These are phyloP conservation scores for Odiellus spinosus DNA, from an alignment of 2,888 invertebrate genomes.

Conservation along the genomic window DNA sequence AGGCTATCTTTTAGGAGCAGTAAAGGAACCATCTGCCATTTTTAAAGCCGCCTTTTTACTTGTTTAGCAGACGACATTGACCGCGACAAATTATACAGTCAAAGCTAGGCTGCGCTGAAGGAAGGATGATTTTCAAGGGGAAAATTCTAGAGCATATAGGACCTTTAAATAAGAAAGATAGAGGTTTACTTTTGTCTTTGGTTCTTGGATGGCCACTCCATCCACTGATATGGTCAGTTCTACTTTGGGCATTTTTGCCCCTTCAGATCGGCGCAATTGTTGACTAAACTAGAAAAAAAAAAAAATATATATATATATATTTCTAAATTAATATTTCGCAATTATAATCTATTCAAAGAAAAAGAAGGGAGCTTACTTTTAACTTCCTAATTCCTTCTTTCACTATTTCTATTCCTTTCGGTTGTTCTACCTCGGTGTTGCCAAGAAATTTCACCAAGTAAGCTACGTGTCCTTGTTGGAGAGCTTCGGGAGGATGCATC, in stretches of 20 bases:
- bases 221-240: constrained; percentile 95
- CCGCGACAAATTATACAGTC: too few relatives aligned
- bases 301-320: constrained; percentile 7
- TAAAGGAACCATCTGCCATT: too few relatives aligned
- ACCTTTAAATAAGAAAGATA: background rate
- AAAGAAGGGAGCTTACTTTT: constrained; percentile 34
- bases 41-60: too few relatives aligned
- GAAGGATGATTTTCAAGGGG: too few relatives aligned
- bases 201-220: constrained; percentile 80
- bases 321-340: too few relatives aligned
- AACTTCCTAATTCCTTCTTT: constrained; percentile 93
- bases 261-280: constrained; percentile 56
- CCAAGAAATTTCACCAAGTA: constrained; percentile 97
- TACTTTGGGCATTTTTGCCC: constrained; percentile 35
- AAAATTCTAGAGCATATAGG: too few relatives aligned
- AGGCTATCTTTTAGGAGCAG: too few relatives aligned
- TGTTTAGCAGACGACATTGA: too few relatives aligned
- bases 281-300: constrained; percentile 50
- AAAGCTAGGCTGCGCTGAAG: too few relatives aligned
- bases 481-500: constrained; percentile 85
- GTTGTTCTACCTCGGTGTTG: constrained; percentile 82
- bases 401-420: constrained; percentile 94
- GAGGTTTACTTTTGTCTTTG: constrained; percentile 38
- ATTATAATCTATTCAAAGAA: too few relatives aligned
- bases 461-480: constrained; percentile 87